A percentile compares a stretch with the other conserved stretches of the same genome.
Conservation (phyloP, 1,140 invertebrate species). For the Drosophila ironensis region DNA sequence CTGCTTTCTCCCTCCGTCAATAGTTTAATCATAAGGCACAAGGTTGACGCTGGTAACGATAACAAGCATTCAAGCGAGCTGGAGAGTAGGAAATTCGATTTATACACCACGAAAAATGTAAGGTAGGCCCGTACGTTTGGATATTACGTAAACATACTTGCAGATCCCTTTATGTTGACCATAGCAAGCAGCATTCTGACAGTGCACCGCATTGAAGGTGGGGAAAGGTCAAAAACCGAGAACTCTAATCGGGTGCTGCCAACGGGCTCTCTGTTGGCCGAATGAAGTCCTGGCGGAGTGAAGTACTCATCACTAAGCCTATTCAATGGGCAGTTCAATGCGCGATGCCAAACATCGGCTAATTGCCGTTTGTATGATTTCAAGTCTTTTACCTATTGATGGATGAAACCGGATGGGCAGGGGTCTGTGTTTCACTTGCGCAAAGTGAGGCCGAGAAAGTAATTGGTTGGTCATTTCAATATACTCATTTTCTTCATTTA, state of each 20-base stretch:
- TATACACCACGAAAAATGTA: conserved; percentile 13
- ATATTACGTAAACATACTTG: no score
- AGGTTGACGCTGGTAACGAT: conserved; percentile 56
- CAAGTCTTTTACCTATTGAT: conserved; percentile 65
- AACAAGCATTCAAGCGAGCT: conserved; percentile 58
- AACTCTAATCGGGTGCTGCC: background rate
- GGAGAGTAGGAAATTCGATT: background rate
- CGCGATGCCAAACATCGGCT: conserved; percentile 73
- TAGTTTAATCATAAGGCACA: conserved; percentile 77
- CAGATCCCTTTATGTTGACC: no score
- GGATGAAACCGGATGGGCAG: conserved; percentile 22
- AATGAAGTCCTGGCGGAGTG: conserved; percentile 7
- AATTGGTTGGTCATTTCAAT: conserved; percentile 46
- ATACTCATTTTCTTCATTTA: conserved; percentile 29
- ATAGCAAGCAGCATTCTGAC: background rate
- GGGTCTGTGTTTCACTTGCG: background rate
- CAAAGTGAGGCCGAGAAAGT: conserved; percentile 12
- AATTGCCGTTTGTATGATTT: conserved; percentile 72
- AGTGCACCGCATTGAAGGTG: conserved; percentile 5
- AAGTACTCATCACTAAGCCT: conserved; percentile 43
- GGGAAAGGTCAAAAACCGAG: conserved; percentile 1
- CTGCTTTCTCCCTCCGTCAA: conserved; percentile 37
- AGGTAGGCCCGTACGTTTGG: no score
- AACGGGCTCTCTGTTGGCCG: conserved; percentile 10
- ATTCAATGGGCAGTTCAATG: conserved; percentile 65